Percentiles rank a stretch among this genome's conserved stretches.
phyloP scores from a whole-genome alignment of 2,113 vertebrate species.

The Corydoras sp. region DNA sequence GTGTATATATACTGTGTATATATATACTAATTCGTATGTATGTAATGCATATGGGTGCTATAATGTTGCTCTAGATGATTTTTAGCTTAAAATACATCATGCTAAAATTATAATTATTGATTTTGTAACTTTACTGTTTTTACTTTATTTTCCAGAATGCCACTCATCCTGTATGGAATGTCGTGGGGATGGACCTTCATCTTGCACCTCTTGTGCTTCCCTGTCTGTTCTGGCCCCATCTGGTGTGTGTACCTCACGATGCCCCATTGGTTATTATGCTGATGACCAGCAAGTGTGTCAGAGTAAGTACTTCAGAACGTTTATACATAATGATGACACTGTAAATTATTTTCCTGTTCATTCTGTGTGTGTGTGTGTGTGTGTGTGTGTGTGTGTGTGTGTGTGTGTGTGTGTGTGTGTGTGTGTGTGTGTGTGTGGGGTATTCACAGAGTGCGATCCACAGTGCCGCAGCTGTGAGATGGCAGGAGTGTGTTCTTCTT shows the following conservation, averaged over 20 bases:
- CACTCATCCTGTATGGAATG: slow-evolving; percentile 81
- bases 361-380: slow-evolving; percentile 18
- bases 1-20: no score
- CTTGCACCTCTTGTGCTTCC: slow-evolving; percentile 74
- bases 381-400: slow-evolving; percentile 10
- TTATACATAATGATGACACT: neutral
- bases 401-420: slow-evolving; percentile 19
- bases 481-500: slow-evolving; percentile 69
- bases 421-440: slow-evolving; percentile 18
- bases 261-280: slow-evolving; percentile 72
- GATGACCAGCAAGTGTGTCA: slow-evolving; percentile 66
- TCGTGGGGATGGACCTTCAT: slow-evolving; percentile 59
- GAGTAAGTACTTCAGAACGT: slow-evolving; percentile 59
- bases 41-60: no score
- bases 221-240: slow-evolving; percentile 65
- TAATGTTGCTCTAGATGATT: no score
- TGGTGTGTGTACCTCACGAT: slow-evolving; percentile 66
- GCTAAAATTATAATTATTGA: no score
- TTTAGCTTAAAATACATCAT: no score
- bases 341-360: no score
- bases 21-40: no score
- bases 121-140: neutral
- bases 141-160: slow-evolving; percentile 67
- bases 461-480: slow-evolving; percentile 79
- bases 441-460: slow-evolving; percentile 68